These are phyloP conservation scores for Hydrophis major DNA, from an alignment of 2,797 vertebrate species.

Conservation along the genomic window DNA sequence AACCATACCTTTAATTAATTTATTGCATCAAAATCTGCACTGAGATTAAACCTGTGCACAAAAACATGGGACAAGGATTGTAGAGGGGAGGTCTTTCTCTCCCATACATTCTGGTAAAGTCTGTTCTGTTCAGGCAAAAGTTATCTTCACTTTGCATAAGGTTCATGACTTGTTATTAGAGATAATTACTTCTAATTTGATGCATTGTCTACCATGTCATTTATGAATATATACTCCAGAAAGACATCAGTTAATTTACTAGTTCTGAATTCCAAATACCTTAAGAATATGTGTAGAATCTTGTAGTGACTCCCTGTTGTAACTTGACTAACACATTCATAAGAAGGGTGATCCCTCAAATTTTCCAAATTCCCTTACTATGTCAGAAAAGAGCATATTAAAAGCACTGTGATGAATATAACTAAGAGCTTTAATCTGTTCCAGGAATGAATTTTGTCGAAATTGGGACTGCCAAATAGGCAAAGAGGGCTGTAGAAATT, in stretches of 20 bases:
- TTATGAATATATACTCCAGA: neutral
- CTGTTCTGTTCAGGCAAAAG: neutral
- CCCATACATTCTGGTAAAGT: neutral
- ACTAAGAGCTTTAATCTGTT: neutral
- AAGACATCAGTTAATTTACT: neutral
- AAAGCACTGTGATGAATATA: neutral
- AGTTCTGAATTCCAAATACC: neutral
- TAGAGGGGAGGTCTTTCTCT: fast-evolving
- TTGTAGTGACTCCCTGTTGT: neutral
- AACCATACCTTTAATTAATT: neutral
- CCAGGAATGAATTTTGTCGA: neutral
- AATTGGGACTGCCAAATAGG: neutral
- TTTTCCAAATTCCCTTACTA: neutral
- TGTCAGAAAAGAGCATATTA: neutral
- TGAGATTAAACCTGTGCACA: neutral
- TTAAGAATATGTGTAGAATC: neutral
- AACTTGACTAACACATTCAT: neutral
- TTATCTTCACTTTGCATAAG: neutral
- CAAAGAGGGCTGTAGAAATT: neutral
- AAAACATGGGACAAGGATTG: neutral
- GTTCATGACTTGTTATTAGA: neutral
- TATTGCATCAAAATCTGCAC: neutral
- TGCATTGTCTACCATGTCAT: neutral
- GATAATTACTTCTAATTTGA: neutral
- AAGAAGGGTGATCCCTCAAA: neutral